A percentile compares a stretch with the other conserved stretches of the same genome.
Evolutionary conservation across 2,113 vertebrate species (phyloP).

Genomic region (Chionis minor): DNA sequence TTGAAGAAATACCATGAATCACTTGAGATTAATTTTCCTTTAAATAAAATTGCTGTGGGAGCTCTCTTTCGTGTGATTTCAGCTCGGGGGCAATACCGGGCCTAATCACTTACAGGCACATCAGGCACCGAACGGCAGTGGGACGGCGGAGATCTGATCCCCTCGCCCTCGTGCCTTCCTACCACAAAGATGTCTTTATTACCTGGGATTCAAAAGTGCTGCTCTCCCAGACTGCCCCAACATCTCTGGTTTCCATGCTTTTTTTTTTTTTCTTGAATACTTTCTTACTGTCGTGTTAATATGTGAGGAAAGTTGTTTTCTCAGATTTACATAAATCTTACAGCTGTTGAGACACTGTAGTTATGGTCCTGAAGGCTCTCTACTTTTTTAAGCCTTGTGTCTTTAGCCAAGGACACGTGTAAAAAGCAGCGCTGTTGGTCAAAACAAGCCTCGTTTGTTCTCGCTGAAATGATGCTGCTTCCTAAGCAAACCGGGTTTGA

Average conservation of each 20-base stretch:
- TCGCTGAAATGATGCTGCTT: not conserved
- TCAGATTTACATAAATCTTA: not conserved
- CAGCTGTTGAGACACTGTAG: not conserved
- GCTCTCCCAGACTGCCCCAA: conserved; percentile 1
- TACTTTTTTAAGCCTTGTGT: not conserved
- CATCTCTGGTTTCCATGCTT: conserved; percentile 56
- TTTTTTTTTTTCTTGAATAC: not conserved
- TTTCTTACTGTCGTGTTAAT: conserved; percentile 23
- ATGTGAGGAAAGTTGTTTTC: conserved; percentile 23
- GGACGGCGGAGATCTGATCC: conserved; percentile 49
- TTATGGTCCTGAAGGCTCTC: not conserved
- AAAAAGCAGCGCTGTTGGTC: not conserved
- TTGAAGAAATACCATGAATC: not conserved
- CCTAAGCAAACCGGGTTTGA: not conserved
- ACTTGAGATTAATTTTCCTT: conserved; percentile 12
- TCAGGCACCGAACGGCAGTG: not conserved
- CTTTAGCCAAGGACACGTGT: not conserved
- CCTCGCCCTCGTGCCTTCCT: conserved; percentile 1
- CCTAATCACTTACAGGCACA: conserved; percentile 41
- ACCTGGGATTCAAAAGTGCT: conserved; percentile 54
- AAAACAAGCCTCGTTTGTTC: not conserved
- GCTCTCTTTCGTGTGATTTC: not conserved
- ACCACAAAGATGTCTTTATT: conserved; percentile 72
- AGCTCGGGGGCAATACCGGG: not conserved
- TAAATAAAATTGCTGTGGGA: conserved; percentile 25